Evolutionary conservation across 1,140 invertebrate species (phyloP).

Genomic region (Drosophila setifemur): DNA sequence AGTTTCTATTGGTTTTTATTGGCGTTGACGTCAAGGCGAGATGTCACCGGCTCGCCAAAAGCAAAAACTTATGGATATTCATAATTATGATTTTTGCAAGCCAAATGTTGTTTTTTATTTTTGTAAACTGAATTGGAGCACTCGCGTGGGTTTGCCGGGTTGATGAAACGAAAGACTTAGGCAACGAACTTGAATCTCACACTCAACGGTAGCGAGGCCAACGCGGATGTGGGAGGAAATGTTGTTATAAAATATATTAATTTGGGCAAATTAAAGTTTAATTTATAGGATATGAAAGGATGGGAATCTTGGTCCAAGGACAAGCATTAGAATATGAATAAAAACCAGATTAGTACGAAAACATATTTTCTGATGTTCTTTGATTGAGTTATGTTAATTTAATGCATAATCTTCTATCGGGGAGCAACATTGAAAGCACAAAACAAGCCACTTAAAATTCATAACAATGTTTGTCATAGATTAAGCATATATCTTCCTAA

Average conservation of each 20-base stretch:
- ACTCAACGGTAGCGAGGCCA: background rate
- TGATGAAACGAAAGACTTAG: slow-evolving; percentile 66
- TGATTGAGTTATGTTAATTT: no score
- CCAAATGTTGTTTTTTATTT: no score
- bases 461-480: slow-evolving; percentile 3
- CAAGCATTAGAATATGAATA: no score
- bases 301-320: no score
- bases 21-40: slow-evolving; percentile 47
- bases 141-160: slow-evolving; percentile 35
- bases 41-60: slow-evolving; percentile 14
- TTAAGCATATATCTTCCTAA: background rate
- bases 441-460: background rate
- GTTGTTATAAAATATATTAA: background rate
- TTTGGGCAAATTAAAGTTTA: no score
- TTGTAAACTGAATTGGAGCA: slow-evolving; percentile 47
- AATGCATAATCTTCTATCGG: no score
- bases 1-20: slow-evolving; percentile 32
- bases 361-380: no score
- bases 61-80: background rate
- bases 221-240: slow-evolving; percentile 9
- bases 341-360: no score
- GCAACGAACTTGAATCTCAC: slow-evolving; percentile 61
- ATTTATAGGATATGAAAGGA: no score
- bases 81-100: slow-evolving; percentile 29
- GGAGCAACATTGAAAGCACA: background rate